Evolutionary conservation across 2,888 invertebrate genomes (phyloP), one percentile per base, ranked within the genome.

Genomic region (Creontiades dilutus): DNA sequence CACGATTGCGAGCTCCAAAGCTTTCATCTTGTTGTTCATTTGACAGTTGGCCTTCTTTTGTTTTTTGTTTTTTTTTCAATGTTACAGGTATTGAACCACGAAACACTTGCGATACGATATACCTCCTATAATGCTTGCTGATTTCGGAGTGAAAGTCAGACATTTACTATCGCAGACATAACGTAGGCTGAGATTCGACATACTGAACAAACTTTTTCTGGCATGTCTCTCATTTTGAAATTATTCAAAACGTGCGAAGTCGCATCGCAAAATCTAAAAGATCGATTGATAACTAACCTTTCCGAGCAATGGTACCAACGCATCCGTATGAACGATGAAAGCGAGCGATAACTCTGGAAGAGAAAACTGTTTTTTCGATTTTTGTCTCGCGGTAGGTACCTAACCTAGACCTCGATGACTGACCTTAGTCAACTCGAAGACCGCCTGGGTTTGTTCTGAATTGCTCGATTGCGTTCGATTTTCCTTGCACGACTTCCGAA

Each of bases 391-490:
- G 68, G 19, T 52, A 16, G 52, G 52, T 16, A 52, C 52, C 52
- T 23, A 68, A 68, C 57, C 57, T 57, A 57, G 57, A 57, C 57
- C 57, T 57, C n/a, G 57, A 16, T 7, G 23, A 68, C 68, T 68
- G 68, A 68, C 68, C 68, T 68, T 68, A 19, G 23, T 68, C 68
- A 68, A 68, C 68, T 19, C 19, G 11, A 27, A 19, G 5, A 3
- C 68, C 12, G 68, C 23, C 68, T 12, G n/a, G 68, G 68, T 68
- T 68, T 68, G 68, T 68, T 68, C 68, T 68, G 68, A 23, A 68
- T 23, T 68, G 68, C 68, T 68, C 68, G 19, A 68, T 68, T 23
- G 68, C 68, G 68, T 68, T 68, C 23, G 68, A 68, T 68, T 68
- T 27, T 68, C 23, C 68, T 68, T 68, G 68, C 68, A 68, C 68